Conservation (phyloP, 2,888 invertebrate genomes). For the Sinhomidia bicolor region DNA sequence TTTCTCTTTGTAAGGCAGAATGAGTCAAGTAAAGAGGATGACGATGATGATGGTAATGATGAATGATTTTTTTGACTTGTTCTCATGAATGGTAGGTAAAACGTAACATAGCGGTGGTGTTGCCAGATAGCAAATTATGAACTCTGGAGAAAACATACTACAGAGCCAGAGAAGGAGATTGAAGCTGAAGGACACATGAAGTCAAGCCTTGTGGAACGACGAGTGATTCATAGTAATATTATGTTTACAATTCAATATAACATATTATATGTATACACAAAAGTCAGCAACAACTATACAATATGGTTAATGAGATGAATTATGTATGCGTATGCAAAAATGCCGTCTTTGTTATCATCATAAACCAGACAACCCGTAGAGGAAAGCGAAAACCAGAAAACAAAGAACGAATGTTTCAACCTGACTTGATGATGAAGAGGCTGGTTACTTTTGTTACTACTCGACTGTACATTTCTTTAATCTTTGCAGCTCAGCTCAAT, state of each 20-base stretch:
- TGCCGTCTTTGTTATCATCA: constrained; percentile 21
- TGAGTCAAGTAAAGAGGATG: constrained; percentile 1
- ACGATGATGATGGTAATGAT: constrained; percentile 7
- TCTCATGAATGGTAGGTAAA: not conserved
- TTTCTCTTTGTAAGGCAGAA: not conserved
- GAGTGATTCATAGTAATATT: not conserved
- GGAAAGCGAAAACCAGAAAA: not conserved
- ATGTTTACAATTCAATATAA: no score
- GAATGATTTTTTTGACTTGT: not conserved
- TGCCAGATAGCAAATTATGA: no score
- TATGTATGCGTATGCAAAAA: constrained; percentile 32
- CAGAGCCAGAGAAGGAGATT: not conserved
- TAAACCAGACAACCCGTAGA: not conserved
- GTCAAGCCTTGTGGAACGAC: not conserved
- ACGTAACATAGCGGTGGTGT: not conserved
- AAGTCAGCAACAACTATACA: not conserved
- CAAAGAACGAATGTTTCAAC: not conserved
- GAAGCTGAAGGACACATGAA: not conserved
- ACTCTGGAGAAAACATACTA: constrained; percentile 13
- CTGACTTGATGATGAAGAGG: not conserved
- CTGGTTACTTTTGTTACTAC: constrained; percentile 13
- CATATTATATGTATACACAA: not conserved
- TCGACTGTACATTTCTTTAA: not conserved
- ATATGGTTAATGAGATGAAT: constrained; percentile 35
- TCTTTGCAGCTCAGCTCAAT: not conserved